These are phyloP conservation scores for mouse (Mus musculus) DNA, from an alignment of 2,113 vertebrate species.

Conservation along the genomic window DNA sequence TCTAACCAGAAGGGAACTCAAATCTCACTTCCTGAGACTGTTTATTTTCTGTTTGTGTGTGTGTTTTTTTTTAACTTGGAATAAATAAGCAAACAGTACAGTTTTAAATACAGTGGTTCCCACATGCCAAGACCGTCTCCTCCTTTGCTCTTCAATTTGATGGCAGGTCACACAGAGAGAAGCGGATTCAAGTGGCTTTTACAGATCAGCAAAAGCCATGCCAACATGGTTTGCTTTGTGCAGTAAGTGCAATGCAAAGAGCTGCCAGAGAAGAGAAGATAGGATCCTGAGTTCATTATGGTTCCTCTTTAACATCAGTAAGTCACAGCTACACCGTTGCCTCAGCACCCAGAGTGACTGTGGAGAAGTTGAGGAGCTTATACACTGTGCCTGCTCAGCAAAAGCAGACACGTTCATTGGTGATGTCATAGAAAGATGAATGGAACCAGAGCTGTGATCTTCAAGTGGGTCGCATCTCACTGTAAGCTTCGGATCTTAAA, in stretches of 20 bases:
- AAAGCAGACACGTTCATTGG: not conserved
- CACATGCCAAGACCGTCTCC: not conserved
- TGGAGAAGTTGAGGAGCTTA: constrained; percentile 32
- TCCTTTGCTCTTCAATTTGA: constrained; percentile 28
- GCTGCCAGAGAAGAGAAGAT: not conserved
- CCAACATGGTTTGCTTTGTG: constrained; percentile 1
- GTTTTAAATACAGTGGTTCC: constrained; percentile 61
- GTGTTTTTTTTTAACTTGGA: not conserved
- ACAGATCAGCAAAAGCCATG: constrained; percentile 14
- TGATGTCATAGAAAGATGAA: not conserved
- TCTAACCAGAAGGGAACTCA: constrained; percentile 30
- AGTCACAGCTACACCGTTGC: not conserved
- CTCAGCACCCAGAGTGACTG: not conserved
- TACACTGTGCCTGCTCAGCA: not conserved
- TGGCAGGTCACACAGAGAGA: constrained; percentile 22
- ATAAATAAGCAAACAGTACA: constrained; percentile 62
- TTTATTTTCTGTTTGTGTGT: constrained; percentile 61
- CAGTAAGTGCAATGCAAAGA: not conserved
- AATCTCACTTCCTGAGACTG: constrained; percentile 33
- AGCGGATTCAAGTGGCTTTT: constrained; percentile 65
- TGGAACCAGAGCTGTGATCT: not conserved
- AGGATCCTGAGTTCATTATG: not conserved
- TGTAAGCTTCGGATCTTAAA: not conserved
- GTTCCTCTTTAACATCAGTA: not conserved
- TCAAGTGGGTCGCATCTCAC: not conserved